Evolutionary conservation across 2,113 vertebrate species (phyloP).

Genomic region (Bubo blakistoni): DNA sequence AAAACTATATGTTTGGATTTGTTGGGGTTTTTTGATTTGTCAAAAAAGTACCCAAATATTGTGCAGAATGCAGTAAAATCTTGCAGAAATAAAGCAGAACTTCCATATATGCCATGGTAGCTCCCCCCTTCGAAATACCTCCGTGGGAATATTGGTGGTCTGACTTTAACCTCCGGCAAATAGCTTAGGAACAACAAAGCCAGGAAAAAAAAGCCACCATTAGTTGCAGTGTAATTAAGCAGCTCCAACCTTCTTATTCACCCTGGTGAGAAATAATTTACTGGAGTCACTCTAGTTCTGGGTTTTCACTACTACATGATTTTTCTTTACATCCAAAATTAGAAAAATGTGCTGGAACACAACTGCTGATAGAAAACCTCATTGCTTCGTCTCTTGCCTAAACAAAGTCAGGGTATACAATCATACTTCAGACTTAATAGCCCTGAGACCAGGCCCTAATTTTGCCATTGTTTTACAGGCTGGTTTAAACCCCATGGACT

Average conservation of each 20-base stretch:
- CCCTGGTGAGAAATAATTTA: neutral
- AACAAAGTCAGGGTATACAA: neutral
- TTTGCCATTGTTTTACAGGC: neutral
- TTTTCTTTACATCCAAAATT: neutral
- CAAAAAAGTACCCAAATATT: neutral
- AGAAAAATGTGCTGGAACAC: neutral
- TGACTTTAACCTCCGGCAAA: neutral
- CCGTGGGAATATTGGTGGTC: neutral
- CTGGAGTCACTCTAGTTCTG: neutral
- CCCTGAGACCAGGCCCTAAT: neutral
- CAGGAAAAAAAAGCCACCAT: rapidly evolving
- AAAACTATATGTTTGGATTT: neutral
- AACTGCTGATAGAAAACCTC: neutral
- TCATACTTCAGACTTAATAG: neutral
- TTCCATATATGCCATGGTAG: neutral
- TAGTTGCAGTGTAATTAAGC: neutral
- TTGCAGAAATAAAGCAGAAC: neutral
- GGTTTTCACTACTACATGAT: neutral
- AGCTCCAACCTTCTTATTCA: neutral
- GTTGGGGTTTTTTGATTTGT: neutral
- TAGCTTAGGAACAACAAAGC: neutral
- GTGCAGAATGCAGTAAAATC: neutral
- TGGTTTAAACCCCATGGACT: neutral
- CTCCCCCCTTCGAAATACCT: neutral
- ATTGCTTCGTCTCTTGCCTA: neutral